A percentile compares a stretch with the other conserved stretches of the same genome.
Conservation (phyloP, 2,797 vertebrate species). For the Sebastes goodei region DNA sequence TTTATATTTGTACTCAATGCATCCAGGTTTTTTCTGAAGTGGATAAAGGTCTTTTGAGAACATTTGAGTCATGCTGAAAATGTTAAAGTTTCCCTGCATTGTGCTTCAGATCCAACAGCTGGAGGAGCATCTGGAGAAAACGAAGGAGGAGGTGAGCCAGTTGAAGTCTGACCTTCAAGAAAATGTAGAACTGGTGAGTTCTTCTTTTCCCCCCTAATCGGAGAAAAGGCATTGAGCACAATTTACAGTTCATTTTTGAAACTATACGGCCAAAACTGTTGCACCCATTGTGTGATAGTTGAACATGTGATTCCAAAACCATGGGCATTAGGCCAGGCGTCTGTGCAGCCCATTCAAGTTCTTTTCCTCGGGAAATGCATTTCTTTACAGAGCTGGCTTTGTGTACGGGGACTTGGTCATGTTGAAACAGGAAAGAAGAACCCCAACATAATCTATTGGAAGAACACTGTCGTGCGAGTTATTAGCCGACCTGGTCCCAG, state of each 20-base stretch:
- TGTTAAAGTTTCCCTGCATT: neutral
- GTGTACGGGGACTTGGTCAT: no score
- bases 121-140: slow-evolving; percentile 2
- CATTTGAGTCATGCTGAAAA: neutral
- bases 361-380: no score
- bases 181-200: slow-evolving; percentile 72
- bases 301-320: neutral
- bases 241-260: neutral
- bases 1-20: neutral
- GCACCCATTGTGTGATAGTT: neutral
- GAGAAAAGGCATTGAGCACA: neutral
- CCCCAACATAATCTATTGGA: neutral
- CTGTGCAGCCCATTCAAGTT: neutral
- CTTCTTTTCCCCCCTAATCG: neutral
- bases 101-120: slow-evolving; percentile 30
- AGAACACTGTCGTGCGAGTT: neutral
- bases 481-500: neutral
- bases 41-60: neutral
- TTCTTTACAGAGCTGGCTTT: no score
- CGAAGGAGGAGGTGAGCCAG: slow-evolving; percentile 70
- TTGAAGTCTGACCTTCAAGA: slow-evolving; percentile 72
- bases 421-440: neutral
- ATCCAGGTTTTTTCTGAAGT: neutral
- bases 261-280: neutral
- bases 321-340: neutral